phyloP scores from a whole-genome alignment of 2,113 vertebrate species.

The Petroica traversi region DNA sequence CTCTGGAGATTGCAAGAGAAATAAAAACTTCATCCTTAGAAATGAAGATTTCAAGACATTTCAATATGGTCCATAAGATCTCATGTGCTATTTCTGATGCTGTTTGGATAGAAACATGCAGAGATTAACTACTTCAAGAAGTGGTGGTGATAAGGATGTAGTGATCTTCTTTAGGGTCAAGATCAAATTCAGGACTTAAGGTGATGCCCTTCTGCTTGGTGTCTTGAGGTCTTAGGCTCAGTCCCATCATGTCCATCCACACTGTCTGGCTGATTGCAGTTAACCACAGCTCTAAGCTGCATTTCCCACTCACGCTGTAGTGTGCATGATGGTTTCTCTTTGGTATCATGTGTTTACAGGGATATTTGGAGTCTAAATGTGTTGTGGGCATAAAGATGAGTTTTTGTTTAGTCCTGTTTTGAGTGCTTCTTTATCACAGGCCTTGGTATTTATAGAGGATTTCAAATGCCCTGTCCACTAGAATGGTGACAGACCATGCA shows the following conservation, averaged over 20 bases:
- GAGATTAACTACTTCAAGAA: background rate
- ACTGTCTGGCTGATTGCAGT: background rate
- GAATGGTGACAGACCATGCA: background rate
- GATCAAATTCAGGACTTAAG: background rate
- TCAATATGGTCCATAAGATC: background rate
- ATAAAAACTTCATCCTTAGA: background rate
- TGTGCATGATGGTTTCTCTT: background rate
- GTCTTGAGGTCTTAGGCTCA: background rate
- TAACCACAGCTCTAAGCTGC: background rate
- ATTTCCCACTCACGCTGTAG: background rate
- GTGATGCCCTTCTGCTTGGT: background rate
- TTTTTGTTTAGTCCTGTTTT: background rate
- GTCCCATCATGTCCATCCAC: rapidly evolving
- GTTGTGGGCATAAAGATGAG: background rate
- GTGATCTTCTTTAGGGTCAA: background rate
- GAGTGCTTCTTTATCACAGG: background rate
- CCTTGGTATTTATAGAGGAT: background rate
- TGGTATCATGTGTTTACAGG: background rate
- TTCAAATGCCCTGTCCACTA: background rate
- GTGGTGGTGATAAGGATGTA: background rate
- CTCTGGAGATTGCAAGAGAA: background rate
- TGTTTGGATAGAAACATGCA: background rate
- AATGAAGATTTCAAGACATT: background rate
- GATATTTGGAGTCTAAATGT: background rate
- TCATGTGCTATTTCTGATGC: background rate